Evolutionary conservation across 2,113 vertebrate species (phyloP), one percentile per base, ranked within the genome.

Genomic region (Brienomyrus brachyistius): DNA sequence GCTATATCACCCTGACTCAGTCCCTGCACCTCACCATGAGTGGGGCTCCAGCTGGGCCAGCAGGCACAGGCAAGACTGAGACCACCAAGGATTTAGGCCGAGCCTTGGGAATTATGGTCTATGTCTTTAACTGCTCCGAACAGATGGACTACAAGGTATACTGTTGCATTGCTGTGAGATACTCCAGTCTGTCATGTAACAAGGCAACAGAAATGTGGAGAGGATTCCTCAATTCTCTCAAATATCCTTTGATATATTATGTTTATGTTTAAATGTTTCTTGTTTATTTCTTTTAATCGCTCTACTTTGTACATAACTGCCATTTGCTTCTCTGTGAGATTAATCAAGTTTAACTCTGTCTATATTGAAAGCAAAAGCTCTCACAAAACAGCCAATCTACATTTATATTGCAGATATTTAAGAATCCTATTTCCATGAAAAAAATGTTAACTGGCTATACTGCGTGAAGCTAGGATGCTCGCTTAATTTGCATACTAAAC

Each of bases 101-200:
- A 82, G 98, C 98, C 0, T 95, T 99, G 21, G 98, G 98, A 89
- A 94, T 98, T 94, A 98, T 99, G 97, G 98, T 99, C 87, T 99
- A 99, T 0, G 98, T 99, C 56, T 99, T 99, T 90, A 99, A 99
- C 96, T 99, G 98, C 95, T 99, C 98, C 0, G 97, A 99, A 93
- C 98, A 99, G 95, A 99, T 99, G 98, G 98, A 99, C 94, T 98
- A 98, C 94, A 98, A 99, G 98, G 98, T 98, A 95, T 23, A 0
- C 11, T 47, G 19, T 27, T 88, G 21, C 43, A 48, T 23, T 2
- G 7, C 50, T 31, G n/a, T 70, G 27, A 66, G n/a, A 66, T 66
- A 27, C 59, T 15, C 21, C 21, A 66, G 59, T 59, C 56, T 59
- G 2, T 62, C 8, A 10, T 77, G 70, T 77, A 19, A 40, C 31